Percentiles rank a stretch among this genome's conserved stretches.
These are phyloP conservation scores for Haliclystus octoradiatus DNA, from an alignment of 30 jellyfish, hydroid and myxozoan species.

Conservation along the genomic window DNA sequence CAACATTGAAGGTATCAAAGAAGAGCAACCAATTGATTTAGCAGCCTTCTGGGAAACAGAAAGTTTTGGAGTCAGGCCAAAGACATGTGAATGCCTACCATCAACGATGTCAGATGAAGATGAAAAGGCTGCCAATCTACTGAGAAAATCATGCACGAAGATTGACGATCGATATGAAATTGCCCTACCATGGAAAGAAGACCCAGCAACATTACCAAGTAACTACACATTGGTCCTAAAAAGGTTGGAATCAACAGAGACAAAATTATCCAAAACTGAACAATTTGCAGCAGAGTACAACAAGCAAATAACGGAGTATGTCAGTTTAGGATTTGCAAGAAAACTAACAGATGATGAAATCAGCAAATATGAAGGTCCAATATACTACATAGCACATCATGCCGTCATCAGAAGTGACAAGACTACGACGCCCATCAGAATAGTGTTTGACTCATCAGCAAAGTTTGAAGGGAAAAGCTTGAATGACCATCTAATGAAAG, in stretches of 20 bases:
- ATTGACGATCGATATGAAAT: slow-evolving; percentile 15
- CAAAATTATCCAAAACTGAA: slow-evolving; percentile 17
- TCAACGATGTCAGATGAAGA: neutral
- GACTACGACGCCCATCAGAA: slow-evolving; percentile 43
- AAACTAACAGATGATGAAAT: slow-evolving; percentile 20
- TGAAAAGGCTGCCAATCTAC: neutral
- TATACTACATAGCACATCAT: slow-evolving; percentile 56
- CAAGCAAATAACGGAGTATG: slow-evolving; percentile 21
- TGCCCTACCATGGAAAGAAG: slow-evolving; percentile 58
- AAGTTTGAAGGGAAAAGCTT: slow-evolving; percentile 41
- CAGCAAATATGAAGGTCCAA: slow-evolving; percentile 31
- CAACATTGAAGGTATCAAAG: no score
- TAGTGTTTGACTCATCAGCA: slow-evolving; percentile 39
- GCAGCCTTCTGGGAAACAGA: neutral
- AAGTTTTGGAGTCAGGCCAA: neutral
- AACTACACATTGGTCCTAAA: slow-evolving; percentile 23
- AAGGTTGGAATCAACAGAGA: slow-evolving; percentile 35
- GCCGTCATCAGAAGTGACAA: slow-evolving; percentile 29
- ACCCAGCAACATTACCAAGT: slow-evolving; percentile 45
- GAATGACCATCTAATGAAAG: slow-evolving; percentile 52
- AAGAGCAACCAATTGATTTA: neutral
- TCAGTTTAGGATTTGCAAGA: slow-evolving; percentile 13
- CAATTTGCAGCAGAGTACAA: slow-evolving; percentile 47
- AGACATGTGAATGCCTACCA: neutral
- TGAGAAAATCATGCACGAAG: neutral